A percentile compares a stretch with the other conserved stretches of the same genome.
Evolutionary conservation across 2,113 vertebrate genomes (phyloP).

Genomic region (Phrynosoma blainvillii): DNA sequence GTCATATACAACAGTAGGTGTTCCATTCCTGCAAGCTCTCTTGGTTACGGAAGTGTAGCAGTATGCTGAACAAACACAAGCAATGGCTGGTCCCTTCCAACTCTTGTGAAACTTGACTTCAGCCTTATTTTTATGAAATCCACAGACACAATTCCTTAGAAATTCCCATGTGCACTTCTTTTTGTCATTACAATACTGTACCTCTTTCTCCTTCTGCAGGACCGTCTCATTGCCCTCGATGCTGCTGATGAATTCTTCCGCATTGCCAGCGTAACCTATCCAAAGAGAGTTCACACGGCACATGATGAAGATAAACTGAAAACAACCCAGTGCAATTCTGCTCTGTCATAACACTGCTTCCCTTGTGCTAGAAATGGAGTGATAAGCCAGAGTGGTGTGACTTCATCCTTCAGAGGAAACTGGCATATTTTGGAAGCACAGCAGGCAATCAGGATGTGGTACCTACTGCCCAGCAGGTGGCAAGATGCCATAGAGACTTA

Average conservation of each 20-base stretch:
- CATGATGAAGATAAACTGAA: conserved; percentile 29
- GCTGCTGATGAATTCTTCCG: conserved; percentile 89
- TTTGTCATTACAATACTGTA: neutral
- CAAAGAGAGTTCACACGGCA: conserved; percentile 67
- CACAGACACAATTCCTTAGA: neutral
- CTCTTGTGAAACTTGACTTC: too few relatives aligned
- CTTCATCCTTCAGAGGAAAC: neutral
- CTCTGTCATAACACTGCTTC: conserved; percentile 30
- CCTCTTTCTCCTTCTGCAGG: conserved; percentile 66
- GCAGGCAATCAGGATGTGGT: rapidly evolving
- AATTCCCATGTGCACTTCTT: neutral
- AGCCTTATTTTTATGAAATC: neutral
- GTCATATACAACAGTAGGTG: too few relatives aligned
- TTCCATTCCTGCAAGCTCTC: neutral
- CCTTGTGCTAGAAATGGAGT: neutral
- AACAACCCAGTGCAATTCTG: conserved; percentile 13
- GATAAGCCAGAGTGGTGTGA: neutral
- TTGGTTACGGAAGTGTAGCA: neutral
- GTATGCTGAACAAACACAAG: neutral
- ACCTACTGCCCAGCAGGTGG: neutral
- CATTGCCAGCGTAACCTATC: conserved; percentile 84
- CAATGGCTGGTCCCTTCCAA: too few relatives aligned
- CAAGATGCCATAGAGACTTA: rapidly evolving
- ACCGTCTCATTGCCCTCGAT: conserved; percentile 88
- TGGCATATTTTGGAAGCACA: neutral